Evolutionary conservation across 2,888 invertebrate species (phyloP), one percentile per base, ranked within the genome.

Genomic region (Zootermopsis nevadensis): DNA sequence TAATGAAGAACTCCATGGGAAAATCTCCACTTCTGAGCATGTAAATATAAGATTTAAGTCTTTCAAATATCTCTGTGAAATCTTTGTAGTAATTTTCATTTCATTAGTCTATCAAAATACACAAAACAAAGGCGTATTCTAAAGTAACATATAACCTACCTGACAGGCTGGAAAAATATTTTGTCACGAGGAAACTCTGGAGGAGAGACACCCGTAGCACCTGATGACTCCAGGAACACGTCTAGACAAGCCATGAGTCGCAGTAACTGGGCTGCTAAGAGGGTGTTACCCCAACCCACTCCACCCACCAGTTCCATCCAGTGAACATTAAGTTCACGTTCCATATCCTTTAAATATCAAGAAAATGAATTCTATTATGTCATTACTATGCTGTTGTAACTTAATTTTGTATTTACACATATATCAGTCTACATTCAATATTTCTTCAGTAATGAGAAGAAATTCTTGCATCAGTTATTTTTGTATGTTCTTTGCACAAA

Each of bases 221-320:
- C 93, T 84, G 92, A 92, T 0, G 96, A 95, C 90, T 98, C 98
- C 82, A 98, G 90, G 86, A 95, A 94, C 84, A 98, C 94, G 88
- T 98, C 98, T 85, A 98, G 93, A 88, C 95, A 96, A 84, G 95
- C 94, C 87, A 97, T 92, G 66, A 97, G 90, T 82, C 95, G 93
- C 84, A 94, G 93, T 84, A 98, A 91, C 90, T 98, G 97, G n/a
- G 93, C 92, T n/a, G 95, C 92, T 81, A 91, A 86, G 31, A 98
- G 90, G 76, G 93, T 91, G 86, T 90, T 89, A 69, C 90, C 89
- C 84, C 89, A 90, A 35, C 88, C 87, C 12, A 86, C 86, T 35
- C 88, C 88, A 55, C 88, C 87, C 66, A 88, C 87, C 77, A 89
- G 87, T 82, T 85, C 86, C 72, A 69, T 80, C 85, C 85, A 93